Evolutionary conservation across 2,113 vertebrate species (phyloP).

Genomic region (Chaenogobius annularis): DNA sequence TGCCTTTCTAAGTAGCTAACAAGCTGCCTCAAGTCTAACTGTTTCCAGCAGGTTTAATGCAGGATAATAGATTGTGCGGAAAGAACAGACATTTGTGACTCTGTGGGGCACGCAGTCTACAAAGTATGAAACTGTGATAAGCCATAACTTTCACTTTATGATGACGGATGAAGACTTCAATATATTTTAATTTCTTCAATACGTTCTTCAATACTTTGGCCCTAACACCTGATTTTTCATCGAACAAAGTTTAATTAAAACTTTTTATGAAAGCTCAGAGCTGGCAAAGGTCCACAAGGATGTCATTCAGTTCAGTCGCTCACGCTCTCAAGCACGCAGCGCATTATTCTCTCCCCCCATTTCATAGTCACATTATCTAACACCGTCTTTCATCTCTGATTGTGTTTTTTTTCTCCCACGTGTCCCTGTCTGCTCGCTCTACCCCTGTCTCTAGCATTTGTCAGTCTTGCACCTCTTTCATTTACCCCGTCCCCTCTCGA

Average conservation of each 20-base stretch:
- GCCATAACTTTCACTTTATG: background rate
- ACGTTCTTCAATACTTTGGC: background rate
- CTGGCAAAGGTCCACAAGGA: conserved; percentile 17
- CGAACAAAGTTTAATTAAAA: conserved; percentile 8
- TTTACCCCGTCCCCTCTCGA: conserved; percentile 7
- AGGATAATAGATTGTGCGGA: conserved; percentile 9
- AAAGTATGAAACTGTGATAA: background rate
- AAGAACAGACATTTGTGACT: conserved; percentile 2
- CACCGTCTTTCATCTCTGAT: conserved; percentile 26
- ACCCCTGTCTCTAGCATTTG: conserved; percentile 9
- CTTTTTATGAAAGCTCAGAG: conserved; percentile 7
- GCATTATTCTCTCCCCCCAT: conserved; percentile 43
- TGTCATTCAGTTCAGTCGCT: conserved; percentile 21
- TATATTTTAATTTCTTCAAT: background rate
- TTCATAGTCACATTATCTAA: conserved; percentile 49
- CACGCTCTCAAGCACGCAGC: conserved; percentile 30
- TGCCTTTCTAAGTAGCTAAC: conserved; percentile 18
- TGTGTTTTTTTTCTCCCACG: conserved; percentile 25
- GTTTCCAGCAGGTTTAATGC: conserved; percentile 17
- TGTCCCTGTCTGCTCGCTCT: conserved; percentile 2
- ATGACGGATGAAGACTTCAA: background rate
- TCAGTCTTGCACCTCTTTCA: conserved; percentile 30
- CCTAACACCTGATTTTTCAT: background rate
- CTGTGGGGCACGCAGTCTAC: background rate
- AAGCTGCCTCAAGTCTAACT: conserved; percentile 20